Evolutionary conservation across 2,113 vertebrate species (phyloP).

Genomic region (Coregonus clupeaformis): DNA sequence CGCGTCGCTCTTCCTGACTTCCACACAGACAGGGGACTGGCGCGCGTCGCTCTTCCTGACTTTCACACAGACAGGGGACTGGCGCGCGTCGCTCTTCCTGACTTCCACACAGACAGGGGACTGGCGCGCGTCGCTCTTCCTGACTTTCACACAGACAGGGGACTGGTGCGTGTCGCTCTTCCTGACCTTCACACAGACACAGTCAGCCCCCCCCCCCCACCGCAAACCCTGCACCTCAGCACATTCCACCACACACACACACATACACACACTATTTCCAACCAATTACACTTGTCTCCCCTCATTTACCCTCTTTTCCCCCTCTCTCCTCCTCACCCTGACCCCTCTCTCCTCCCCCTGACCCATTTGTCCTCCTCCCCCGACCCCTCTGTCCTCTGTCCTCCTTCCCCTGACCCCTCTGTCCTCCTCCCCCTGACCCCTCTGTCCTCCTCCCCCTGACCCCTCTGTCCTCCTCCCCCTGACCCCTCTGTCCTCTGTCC

Average conservation of each 20-base stretch:
- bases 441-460: too few species aligned
- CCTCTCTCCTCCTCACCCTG: background rate
- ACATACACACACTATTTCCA: background rate
- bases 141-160: too few species aligned
- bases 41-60: accelerated
- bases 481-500: too few species aligned
- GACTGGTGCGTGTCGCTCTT: accelerated
- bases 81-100: too few species aligned
- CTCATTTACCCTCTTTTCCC: background rate
- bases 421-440: background rate
- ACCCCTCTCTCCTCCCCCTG: too few species aligned
- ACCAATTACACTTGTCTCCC: slow-evolving; percentile 30
- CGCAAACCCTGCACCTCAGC: background rate
- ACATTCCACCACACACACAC: background rate
- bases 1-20: too few species aligned
- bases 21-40: too few species aligned
- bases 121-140: accelerated
- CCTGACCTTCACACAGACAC: background rate
- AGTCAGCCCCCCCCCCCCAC: too few species aligned
- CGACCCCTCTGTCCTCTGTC: background rate
- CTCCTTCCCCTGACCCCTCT: too few species aligned
- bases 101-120: too few species aligned
- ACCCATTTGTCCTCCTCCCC: background rate
- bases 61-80: too few species aligned
- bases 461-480: too few species aligned